Evolutionary conservation across 1,140 invertebrate genomes (phyloP).

Genomic region (Drosophila kikkawai): DNA sequence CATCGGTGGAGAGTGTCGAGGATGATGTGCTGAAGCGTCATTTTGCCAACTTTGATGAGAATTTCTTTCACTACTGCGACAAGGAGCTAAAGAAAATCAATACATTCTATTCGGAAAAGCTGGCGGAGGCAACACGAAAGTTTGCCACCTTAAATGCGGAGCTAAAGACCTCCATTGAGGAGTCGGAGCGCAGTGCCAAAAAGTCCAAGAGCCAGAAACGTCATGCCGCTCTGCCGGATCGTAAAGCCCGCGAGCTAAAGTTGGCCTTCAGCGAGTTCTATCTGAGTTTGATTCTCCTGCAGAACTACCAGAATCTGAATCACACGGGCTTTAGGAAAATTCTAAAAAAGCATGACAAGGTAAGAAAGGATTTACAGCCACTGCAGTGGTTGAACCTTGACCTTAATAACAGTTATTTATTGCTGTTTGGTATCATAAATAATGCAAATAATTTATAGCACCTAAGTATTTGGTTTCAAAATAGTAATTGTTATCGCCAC

Average conservation of each 20-base stretch:
- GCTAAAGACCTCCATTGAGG: conserved; percentile 91
- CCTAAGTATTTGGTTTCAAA: neutral
- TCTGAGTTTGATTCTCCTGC: conserved; percentile 96
- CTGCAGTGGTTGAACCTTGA: conserved; percentile 27
- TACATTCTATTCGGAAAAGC: conserved; percentile 98
- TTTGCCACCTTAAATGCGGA: conserved; percentile 96
- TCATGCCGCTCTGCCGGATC: conserved; percentile 87
- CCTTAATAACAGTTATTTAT: neutral
- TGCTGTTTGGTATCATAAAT: neutral
- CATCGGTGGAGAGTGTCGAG: conserved; percentile 94
- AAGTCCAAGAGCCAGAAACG: conserved; percentile 87
- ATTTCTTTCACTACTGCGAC: conserved; percentile 97
- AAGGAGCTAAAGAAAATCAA: conserved; percentile 98
- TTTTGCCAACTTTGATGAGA: conserved; percentile 98
- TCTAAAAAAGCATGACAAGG: conserved; percentile 99
- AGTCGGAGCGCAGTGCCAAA: conserved; percentile 86
- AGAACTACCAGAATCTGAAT: conserved; percentile 98
- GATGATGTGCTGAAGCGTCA: conserved; percentile 94
- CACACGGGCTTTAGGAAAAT: conserved; percentile 99
- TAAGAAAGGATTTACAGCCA: conserved; percentile 84
- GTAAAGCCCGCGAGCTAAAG: conserved; percentile 95
- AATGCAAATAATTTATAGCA: conserved; percentile 21
- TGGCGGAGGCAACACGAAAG: conserved; percentile 98
- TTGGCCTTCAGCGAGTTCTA: conserved; percentile 99
- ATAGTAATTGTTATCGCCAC: conserved; percentile 18